Conservation (phyloP, 2,888 invertebrate species). For the Diplolepis rosae region DNA sequence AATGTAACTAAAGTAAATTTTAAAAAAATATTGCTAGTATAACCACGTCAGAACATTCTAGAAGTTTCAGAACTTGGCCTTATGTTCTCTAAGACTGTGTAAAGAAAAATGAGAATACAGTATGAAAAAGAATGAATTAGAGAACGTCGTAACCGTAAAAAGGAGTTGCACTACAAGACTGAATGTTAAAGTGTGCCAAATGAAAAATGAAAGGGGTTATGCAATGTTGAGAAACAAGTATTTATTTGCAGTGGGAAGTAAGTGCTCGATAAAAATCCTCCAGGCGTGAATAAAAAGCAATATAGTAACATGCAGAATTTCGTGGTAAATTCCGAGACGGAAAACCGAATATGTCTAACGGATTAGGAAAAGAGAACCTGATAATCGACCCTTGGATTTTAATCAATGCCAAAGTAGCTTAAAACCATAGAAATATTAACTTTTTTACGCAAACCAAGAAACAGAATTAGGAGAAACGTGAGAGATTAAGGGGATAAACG, state of each 20-base stretch:
- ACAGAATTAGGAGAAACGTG: not conserved
- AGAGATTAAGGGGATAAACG: not conserved
- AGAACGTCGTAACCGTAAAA: not conserved
- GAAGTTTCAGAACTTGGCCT: not conserved
- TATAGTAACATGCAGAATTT: not conserved
- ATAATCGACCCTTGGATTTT: not conserved
- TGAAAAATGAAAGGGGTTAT: not conserved
- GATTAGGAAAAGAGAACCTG: not conserved
- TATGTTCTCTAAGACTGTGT: not conserved
- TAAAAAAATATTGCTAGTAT: not conserved
- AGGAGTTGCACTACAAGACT: slow-evolving; percentile 4
- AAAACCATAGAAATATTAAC: slow-evolving; percentile 6
- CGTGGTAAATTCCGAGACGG: not conserved
- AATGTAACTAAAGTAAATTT: not conserved
- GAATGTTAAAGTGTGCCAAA: slow-evolving; percentile 5
- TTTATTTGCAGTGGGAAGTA: not conserved
- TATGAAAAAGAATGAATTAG: not conserved
- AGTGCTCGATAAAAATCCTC: not conserved
- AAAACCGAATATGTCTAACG: not conserved
- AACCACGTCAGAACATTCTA: not conserved
- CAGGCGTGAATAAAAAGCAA: not conserved
- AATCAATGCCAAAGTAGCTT: slow-evolving; percentile 9
- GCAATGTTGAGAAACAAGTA: not conserved
- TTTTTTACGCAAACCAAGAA: slow-evolving; percentile 27
- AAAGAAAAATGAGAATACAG: slow-evolving; percentile 16